These are phyloP conservation scores for Typhlomys cinereus DNA, from an alignment of 2,113 vertebrate species.

Conservation along the genomic window DNA sequence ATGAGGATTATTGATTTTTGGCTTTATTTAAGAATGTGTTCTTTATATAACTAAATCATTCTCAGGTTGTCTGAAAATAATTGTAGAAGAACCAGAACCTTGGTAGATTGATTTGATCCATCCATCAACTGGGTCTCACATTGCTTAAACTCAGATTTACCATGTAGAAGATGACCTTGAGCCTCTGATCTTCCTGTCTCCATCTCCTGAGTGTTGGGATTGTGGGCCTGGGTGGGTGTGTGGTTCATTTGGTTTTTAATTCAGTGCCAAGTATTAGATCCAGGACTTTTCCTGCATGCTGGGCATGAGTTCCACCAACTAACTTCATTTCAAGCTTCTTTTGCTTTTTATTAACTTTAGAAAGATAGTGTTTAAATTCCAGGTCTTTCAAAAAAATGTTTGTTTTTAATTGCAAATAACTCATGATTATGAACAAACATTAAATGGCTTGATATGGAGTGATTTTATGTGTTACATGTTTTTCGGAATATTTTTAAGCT, in stretches of 20 bases:
- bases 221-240: too few relatives aligned
- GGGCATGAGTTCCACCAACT: neutral
- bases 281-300: too few relatives aligned
- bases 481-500: conserved; percentile 29
- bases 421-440: neutral
- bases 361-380: neutral
- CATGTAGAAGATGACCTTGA: too few relatives aligned
- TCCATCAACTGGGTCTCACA: too few relatives aligned
- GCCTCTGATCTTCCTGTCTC: too few relatives aligned
- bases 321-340: neutral
- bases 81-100: too few relatives aligned
- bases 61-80: neutral
- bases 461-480: neutral
- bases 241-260: too few relatives aligned
- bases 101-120: too few relatives aligned
- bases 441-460: neutral
- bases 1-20: neutral
- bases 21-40: neutral
- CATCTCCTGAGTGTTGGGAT: too few relatives aligned
- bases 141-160: neutral
- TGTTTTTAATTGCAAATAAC: conserved; percentile 26
- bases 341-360: conserved; percentile 31
- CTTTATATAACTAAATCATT: neutral
- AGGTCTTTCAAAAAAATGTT: neutral
- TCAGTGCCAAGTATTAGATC: neutral